Conservation (phyloP, 2,113 vertebrate genomes). For the Coracopsis vasa region DNA sequence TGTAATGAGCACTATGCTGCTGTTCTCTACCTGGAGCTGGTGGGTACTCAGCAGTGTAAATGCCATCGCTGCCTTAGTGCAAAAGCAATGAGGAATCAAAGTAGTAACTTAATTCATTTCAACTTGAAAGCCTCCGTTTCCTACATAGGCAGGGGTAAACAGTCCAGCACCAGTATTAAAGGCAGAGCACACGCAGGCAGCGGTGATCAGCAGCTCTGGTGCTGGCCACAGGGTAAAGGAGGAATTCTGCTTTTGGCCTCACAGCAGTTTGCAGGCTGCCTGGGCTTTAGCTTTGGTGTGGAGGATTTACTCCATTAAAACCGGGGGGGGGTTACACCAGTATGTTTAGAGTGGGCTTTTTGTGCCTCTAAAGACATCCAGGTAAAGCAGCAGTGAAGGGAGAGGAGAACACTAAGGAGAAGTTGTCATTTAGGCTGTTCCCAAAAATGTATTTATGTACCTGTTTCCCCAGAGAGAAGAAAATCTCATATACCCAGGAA, state of each 20-base stretch:
- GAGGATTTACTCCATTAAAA: neutral
- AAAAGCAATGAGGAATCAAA: slow-evolving; percentile 24
- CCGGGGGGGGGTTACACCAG: accelerated
- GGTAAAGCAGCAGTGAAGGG: neutral
- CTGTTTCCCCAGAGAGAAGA: neutral
- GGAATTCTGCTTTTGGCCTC: neutral
- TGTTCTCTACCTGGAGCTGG: slow-evolving; percentile 41
- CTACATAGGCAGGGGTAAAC: neutral
- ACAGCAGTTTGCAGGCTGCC: accelerated
- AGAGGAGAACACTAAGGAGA: neutral
- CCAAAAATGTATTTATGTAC: neutral
- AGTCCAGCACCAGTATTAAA: neutral
- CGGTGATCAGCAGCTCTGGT: neutral
- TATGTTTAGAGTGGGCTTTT: neutral
- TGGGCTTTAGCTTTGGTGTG: neutral
- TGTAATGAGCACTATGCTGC: slow-evolving; percentile 26
- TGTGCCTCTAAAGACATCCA: neutral
- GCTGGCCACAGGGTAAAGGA: neutral
- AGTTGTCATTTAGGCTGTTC: neutral
- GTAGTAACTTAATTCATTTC: neutral
- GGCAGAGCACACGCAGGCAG: neutral
- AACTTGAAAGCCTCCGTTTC: neutral
- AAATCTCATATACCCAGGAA: neutral
- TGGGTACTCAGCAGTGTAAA: slow-evolving; percentile 28
- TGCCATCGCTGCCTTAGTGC: neutral